A percentile compares a stretch with the other conserved stretches of the same genome.
Conservation (phyloP, 2,888 invertebrate genomes). For the Sympetrum striolatum region DNA sequence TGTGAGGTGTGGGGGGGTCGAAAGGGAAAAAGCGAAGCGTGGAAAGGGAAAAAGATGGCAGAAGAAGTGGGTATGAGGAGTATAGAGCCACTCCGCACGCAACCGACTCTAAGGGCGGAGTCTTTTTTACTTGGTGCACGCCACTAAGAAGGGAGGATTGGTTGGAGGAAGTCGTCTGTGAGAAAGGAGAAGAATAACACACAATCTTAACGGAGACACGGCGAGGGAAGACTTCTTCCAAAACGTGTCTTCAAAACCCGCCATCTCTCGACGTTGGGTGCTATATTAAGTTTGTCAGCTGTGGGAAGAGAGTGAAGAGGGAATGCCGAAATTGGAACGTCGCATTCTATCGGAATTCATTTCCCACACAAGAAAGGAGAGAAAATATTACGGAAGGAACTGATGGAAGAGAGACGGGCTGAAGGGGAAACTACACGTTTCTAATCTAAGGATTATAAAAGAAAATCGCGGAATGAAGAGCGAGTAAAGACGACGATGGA, state of each 20-base stretch:
- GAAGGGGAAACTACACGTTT: neutral
- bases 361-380: neutral
- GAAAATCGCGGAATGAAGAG: neutral
- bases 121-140: neutral
- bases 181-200: neutral
- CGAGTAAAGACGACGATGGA: too few species aligned
- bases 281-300: neutral
- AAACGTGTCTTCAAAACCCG: neutral
- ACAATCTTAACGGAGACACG: neutral
- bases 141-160: neutral
- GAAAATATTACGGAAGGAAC: neutral
- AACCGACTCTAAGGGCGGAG: slow-evolving; percentile 5
- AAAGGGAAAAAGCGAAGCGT: neutral
- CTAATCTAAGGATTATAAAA: neutral
- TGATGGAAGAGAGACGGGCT: neutral
- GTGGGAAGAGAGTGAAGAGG: neutral
- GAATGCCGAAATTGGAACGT: neutral
- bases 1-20: neutral
- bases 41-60: slow-evolving; percentile 2
- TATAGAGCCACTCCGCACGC: slow-evolving; percentile 26
- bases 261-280: neutral
- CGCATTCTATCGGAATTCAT: neutral
- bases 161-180: neutral
- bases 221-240: neutral
- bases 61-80: slow-evolving; percentile 47